Evolutionary conservation across 2,797 vertebrate species (phyloP).

Genomic region (Bufotes viridis): DNA sequence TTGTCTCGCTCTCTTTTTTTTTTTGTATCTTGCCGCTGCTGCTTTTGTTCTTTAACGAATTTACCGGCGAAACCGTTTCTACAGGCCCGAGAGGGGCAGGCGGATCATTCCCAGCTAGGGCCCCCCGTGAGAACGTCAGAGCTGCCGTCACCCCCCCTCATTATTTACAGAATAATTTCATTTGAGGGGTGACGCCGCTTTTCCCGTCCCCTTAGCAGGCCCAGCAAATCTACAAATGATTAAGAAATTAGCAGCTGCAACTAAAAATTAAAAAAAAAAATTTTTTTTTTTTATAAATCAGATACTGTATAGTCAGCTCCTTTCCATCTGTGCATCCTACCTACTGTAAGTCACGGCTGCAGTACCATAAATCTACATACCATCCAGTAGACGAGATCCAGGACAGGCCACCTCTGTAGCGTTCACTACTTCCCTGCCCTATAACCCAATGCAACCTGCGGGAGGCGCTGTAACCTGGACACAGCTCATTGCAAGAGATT

Average conservation of each 20-base stretch:
- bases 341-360: slow-evolving; percentile 21
- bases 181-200: slow-evolving; percentile 4
- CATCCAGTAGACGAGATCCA: slow-evolving; percentile 21
- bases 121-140: not conserved
- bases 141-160: not conserved
- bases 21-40: not conserved
- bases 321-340: not conserved
- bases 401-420: not conserved
- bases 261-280: slow-evolving; percentile 14
- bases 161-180: slow-evolving; percentile 42
- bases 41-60: slow-evolving; percentile 40
- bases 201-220: slow-evolving; percentile 24
- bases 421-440: slow-evolving; percentile 1
- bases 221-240: slow-evolving; percentile 7
- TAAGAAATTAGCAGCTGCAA: slow-evolving; percentile 47
- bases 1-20: not conserved
- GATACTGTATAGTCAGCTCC: slow-evolving; percentile 29
- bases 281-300: not conserved
- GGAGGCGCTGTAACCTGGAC: slow-evolving; percentile 19
- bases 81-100: not conserved
- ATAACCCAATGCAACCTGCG: slow-evolving; percentile 13
- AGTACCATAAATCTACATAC: slow-evolving; percentile 31
- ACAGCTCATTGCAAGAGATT: slow-evolving; percentile 31
- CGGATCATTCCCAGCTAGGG: not conserved
- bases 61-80: not conserved